These are phyloP conservation scores for Lysandra coridon DNA, from an alignment of 2,888 invertebrate genomes.

Conservation along the genomic window DNA sequence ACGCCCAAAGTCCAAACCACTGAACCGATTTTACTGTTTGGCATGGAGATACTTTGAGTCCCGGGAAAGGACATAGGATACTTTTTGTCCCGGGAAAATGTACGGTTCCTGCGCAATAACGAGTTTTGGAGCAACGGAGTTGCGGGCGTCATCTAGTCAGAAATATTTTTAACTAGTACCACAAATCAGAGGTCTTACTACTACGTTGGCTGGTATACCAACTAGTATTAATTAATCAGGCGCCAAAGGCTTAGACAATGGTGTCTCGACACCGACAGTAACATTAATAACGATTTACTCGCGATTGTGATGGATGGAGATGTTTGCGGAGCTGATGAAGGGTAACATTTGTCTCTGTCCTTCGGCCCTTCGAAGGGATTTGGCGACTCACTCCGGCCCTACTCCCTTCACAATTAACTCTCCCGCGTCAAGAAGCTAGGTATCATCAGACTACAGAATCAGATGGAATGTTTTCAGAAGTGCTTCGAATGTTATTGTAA, in stretches of 20 bases:
- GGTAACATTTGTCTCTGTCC: slow-evolving; percentile 18
- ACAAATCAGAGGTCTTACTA: too few relatives aligned
- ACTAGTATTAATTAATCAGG: neutral
- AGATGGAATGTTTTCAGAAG: neutral
- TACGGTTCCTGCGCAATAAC: too few relatives aligned
- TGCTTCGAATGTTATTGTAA: neutral
- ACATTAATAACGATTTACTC: slow-evolving; percentile 14
- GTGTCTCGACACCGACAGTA: neutral
- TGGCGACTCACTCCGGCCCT: neutral
- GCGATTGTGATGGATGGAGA: slow-evolving; percentile 2
- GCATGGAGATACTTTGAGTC: too few relatives aligned
- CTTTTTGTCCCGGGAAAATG: too few relatives aligned
- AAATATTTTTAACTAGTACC: too few relatives aligned
- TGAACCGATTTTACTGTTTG: too few relatives aligned
- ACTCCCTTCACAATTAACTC: neutral
- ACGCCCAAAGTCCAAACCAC: too few relatives aligned
- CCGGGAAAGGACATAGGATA: too few relatives aligned
- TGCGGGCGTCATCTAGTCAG: too few relatives aligned
- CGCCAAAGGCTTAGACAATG: neutral
- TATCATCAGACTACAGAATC: neutral
- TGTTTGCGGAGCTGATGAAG: neutral
- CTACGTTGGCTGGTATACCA: neutral
- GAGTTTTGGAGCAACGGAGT: too few relatives aligned
- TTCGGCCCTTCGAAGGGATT: neutral
- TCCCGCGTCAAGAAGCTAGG: neutral